Conservation (phyloP, 1,140 invertebrate species). For the Schmidtea mediterranea region DNA sequence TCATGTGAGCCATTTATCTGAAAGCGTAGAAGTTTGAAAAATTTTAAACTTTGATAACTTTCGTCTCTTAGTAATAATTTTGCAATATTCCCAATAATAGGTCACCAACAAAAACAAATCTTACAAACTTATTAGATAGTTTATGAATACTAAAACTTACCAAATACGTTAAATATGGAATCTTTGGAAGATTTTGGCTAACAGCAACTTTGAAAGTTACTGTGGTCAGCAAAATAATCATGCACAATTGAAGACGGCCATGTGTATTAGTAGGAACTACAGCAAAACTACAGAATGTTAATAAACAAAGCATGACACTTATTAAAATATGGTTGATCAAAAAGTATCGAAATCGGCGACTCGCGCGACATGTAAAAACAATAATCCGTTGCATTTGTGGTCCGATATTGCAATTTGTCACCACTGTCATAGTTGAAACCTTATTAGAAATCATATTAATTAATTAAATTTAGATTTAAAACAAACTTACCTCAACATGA, state of each 20-base stretch:
- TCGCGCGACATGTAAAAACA: neutral
- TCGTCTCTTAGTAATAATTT: no score
- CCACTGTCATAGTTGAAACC: neutral
- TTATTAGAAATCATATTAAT: neutral
- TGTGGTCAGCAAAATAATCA: conserved; percentile 9
- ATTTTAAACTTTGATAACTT: no score
- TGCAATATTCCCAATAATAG: no score
- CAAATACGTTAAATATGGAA: no score
- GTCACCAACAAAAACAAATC: no score
- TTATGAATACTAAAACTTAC: no score
- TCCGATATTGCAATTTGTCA: neutral
- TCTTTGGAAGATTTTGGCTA: conserved; percentile 8
- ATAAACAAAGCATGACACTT: neutral
- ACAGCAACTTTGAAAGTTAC: conserved; percentile 10
- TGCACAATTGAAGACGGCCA: conserved; percentile 8
- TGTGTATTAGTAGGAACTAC: conserved; percentile 1
- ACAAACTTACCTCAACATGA: conserved; percentile 1
- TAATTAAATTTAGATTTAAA: neutral
- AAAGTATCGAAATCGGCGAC: neutral
- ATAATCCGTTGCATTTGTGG: neutral
- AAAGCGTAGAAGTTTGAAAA: no score
- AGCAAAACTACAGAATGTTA: conserved; percentile 1
- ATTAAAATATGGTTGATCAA: neutral
- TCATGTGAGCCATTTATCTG: no score
- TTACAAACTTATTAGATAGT: no score